Evolutionary conservation across 2,113 vertebrate genomes (phyloP).

Genomic region (Chaetorhynchus papuensis): DNA sequence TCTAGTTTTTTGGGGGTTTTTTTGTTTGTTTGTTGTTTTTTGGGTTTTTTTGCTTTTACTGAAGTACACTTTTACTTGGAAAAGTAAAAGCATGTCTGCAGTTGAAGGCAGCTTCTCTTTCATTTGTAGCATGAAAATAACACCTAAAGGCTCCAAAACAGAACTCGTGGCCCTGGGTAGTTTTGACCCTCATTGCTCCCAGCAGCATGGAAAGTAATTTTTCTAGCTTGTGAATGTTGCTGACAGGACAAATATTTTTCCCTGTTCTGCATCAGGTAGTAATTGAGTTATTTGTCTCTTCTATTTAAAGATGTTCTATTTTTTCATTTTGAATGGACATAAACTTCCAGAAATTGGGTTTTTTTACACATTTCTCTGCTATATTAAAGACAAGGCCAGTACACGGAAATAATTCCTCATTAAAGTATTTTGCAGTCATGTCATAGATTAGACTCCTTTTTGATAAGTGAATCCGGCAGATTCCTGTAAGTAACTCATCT

Average conservation of each 20-base stretch:
- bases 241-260: neutral
- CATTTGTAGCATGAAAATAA: neutral
- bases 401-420: neutral
- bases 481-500: neutral
- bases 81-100: neutral
- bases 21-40: too few species aligned
- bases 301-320: neutral
- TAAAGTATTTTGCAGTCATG: neutral
- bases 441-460: neutral
- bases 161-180: neutral
- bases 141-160: neutral
- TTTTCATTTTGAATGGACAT: neutral
- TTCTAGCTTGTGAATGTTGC: neutral
- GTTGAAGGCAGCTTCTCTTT: neutral
- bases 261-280: neutral
- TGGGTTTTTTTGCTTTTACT: neutral
- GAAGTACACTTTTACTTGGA: neutral
- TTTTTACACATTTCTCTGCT: neutral
- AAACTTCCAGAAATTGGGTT: neutral
- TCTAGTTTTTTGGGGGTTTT: neutral
- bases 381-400: neutral
- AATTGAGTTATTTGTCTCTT: neutral
- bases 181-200: rapidly evolving
- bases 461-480: neutral
- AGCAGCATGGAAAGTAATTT: neutral